Conservation (phyloP, 2,888 invertebrate genomes). For the Tridacna crocea region DNA sequence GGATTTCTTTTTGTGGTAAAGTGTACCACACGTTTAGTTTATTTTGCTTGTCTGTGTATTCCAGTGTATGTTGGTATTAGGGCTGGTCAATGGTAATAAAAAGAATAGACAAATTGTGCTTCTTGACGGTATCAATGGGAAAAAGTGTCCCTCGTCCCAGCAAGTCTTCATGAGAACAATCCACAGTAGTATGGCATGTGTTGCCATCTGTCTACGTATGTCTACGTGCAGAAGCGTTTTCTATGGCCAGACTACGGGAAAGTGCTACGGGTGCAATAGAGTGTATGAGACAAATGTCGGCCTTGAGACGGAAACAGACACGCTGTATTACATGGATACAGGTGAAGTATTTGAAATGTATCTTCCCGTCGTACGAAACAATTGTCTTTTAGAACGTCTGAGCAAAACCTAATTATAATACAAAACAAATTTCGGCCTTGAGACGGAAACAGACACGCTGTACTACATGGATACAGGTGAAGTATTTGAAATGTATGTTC, state of each 20-base stretch:
- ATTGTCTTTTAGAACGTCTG: too few relatives aligned
- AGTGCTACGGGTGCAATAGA: background rate
- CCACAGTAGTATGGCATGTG: background rate
- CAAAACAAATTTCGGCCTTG: background rate
- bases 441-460: background rate
- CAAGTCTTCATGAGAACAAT: background rate
- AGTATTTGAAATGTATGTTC: too few relatives aligned
- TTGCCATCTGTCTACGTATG: background rate
- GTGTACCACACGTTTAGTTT: too few relatives aligned
- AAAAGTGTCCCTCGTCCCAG: background rate
- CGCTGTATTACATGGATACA: background rate
- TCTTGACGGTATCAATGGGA: background rate
- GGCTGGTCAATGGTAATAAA: too few relatives aligned
- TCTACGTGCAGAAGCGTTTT: background rate
- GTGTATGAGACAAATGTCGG: background rate
- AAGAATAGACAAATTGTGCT: too few relatives aligned
- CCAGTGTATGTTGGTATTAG: too few relatives aligned
- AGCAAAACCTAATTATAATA: too few relatives aligned
- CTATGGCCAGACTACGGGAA: background rate
- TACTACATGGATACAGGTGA: background rate
- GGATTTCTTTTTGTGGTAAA: too few relatives aligned
- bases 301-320: background rate
- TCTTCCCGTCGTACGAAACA: too few relatives aligned
- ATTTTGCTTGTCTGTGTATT: too few relatives aligned
- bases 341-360: background rate